These are phyloP conservation scores for Eilema sororculum DNA, from an alignment of 2,888 invertebrate species.

Conservation along the genomic window DNA sequence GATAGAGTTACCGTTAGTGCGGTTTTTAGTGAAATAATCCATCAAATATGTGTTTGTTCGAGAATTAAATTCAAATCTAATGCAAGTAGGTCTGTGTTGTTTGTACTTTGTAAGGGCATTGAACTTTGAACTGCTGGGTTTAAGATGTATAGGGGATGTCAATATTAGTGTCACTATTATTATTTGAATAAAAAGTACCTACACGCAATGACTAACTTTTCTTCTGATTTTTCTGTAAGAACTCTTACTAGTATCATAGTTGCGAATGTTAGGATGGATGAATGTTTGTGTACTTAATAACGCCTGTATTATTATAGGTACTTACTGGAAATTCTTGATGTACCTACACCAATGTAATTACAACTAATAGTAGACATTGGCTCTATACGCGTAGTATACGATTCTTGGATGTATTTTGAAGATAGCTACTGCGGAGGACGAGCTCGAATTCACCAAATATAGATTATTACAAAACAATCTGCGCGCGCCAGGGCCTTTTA, in stretches of 20 bases:
- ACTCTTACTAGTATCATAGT: too few species aligned
- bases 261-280: background rate
- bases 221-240: too few species aligned
- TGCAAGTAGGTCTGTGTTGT: slow-evolving; percentile 41
- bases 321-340: too few species aligned
- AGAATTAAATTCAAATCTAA: slow-evolving; percentile 40
- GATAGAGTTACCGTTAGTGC: slow-evolving; percentile 38
- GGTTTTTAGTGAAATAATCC: slow-evolving; percentile 38
- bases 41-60: slow-evolving; percentile 29
- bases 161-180: slow-evolving; percentile 10
- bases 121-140: slow-evolving; percentile 43
- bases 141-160: slow-evolving; percentile 9
- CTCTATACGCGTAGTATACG: too few species aligned
- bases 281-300: background rate
- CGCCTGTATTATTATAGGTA: too few species aligned
- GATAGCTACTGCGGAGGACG: too few species aligned
- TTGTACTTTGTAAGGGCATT: slow-evolving; percentile 31
- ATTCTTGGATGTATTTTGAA: too few species aligned
- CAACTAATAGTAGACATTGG: too few species aligned
- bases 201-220: background rate
- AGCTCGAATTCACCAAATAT: too few species aligned
- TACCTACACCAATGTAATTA: too few species aligned
- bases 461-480: too few species aligned
- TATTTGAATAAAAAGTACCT: background rate
- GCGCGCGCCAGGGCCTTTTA: too few species aligned